Base-by-base conservation (phyloP, 2,797 vertebrate species). In the Anomalospiza imberbis region DNA sequence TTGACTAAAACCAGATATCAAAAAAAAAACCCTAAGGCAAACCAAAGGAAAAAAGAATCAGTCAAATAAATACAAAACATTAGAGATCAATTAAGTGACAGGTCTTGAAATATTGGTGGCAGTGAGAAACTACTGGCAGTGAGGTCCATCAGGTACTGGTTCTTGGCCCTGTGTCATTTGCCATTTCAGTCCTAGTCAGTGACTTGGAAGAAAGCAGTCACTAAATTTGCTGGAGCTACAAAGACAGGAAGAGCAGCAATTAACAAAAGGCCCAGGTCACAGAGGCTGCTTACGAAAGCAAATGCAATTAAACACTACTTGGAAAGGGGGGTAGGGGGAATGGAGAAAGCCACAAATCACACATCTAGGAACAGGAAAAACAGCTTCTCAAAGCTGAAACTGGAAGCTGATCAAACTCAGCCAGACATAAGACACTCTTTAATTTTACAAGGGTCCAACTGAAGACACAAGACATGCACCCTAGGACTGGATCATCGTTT, bases 331-430 rank as follows among this genome's bases (percentile, higher is more conserved):
- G 55, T 0, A 1, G 42, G 20, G 8, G 13, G 40, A 62, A 61
- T 5, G 20, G 9, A 84, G 61, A 94, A 85, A 84, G 58, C 47
- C 88, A 94, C 68, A 78, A 81, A 86, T 86, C 53, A 66, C 55
- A 76, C 32, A 38, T 60, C 60, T 12, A 82, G 29, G 48, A 91
- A 93, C 58, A 83, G 48, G 76, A 88, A 88, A 87, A 95, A 58
- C 47, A 90, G 77, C 62, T 94, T 89, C 76, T 80, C 76, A 77
- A 80, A 93, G 72, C 65, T 83, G 78, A 71, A 89, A 94, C 3
- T 80, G 72, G 44, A 93, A 75, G 57, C 89, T 74, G 68, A 75
- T 82, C 60, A 70, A 91, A 85, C 72, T 79, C 60, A 67, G 53
- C 6, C 68, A 76, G 74, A 67, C 17, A 9, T 42, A 32, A 82